Conservation (phyloP, 2,888 invertebrate genomes). For the Diaperis boleti region DNA sequence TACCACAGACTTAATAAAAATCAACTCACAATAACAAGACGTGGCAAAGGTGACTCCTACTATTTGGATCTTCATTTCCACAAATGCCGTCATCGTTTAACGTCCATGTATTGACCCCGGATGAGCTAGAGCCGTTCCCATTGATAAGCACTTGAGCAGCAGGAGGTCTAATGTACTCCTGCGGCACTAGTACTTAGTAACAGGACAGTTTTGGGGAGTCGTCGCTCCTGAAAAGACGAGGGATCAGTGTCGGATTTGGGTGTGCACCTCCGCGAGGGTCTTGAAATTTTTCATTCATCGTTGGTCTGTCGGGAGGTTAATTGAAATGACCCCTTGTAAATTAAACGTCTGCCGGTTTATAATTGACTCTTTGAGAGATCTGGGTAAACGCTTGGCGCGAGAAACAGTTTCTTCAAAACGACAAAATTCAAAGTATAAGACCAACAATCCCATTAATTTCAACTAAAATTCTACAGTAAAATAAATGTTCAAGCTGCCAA, state of each 20-base stretch:
- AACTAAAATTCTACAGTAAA: neutral
- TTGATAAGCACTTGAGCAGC: constrained; percentile 95
- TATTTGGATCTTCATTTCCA: constrained; percentile 3
- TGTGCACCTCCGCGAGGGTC: constrained; percentile 19
- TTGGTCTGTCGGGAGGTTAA: constrained; percentile 54
- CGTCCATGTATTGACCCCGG: neutral
- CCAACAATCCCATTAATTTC: no score
- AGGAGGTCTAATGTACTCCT: constrained; percentile 86
- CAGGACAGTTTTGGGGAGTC: constrained; percentile 70
- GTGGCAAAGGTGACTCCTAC: constrained; percentile 31
- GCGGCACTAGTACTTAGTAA: constrained; percentile 95
- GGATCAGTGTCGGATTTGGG: constrained; percentile 1
- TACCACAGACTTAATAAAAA: constrained; percentile 9
- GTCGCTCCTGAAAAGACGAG: constrained; percentile 1
- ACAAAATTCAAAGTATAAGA: neutral
- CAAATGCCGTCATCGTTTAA: constrained; percentile 11
- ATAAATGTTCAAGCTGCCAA: no score
- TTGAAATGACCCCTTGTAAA: constrained; percentile 62
- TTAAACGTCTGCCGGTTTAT: constrained; percentile 58
- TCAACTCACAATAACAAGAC: constrained; percentile 21
- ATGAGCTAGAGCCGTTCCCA: constrained; percentile 61
- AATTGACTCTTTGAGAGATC: constrained; percentile 38
- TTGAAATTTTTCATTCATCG: constrained; percentile 40
- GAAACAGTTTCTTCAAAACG: neutral
- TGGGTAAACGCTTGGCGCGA: constrained; percentile 23